Conservation (phyloP, 2,797 vertebrate genomes). For the Pelobates cultripes region DNA sequence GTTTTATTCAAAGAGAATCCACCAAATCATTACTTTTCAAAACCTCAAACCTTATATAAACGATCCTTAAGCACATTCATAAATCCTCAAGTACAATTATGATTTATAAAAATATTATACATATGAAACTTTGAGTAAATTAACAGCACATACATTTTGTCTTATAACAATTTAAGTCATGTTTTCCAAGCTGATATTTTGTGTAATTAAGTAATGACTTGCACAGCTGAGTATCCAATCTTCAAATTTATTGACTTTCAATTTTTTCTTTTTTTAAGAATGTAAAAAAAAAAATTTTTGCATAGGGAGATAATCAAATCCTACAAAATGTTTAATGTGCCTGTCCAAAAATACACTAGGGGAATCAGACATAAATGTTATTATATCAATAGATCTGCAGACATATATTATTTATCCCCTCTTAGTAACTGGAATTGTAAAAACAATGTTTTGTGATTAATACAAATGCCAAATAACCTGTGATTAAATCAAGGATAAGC, state of each 20-base stretch:
- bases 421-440: not conserved
- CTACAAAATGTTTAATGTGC: conserved; percentile 4
- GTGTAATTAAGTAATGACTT: too few relatives aligned
- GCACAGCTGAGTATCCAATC: not conserved
- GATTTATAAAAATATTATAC: too few relatives aligned
- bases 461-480: conserved; percentile 6
- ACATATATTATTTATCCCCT: not conserved
- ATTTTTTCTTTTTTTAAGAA: conserved; percentile 19
- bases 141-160: too few relatives aligned
- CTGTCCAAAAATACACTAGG: not conserved
- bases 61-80: too few relatives aligned
- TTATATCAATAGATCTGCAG: not conserved
- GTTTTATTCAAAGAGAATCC: too few relatives aligned
- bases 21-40: too few relatives aligned
- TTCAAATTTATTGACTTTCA: conserved; percentile 6
- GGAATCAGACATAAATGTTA: conserved; percentile 9
- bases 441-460: not conserved
- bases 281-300: conserved; percentile 37
- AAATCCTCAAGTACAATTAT: too few relatives aligned
- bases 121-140: too few relatives aligned
- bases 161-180: too few relatives aligned
- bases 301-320: conserved; percentile 27
- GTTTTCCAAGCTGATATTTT: too few relatives aligned
- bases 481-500: conserved; percentile 27
- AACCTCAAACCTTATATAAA: too few relatives aligned